Evolutionary conservation across 1,140 invertebrate species (phyloP).

Genomic region (Drosophila neocordata): DNA sequence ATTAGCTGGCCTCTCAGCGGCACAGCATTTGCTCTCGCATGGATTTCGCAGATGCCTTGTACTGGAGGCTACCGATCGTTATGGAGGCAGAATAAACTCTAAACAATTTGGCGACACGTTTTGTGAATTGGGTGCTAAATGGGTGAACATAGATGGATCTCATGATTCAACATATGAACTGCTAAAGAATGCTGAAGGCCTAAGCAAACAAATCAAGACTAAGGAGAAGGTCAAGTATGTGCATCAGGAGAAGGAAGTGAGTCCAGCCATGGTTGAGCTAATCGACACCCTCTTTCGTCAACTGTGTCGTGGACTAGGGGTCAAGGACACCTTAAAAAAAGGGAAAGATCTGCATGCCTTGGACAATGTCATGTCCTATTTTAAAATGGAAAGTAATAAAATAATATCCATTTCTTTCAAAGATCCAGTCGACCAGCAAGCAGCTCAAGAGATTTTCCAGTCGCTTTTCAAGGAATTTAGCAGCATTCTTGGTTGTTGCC

Average conservation of each 20-base stretch:
- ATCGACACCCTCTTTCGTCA: constrained; percentile 67
- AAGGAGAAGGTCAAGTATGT: constrained; percentile 44
- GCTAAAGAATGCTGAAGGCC: constrained; percentile 57
- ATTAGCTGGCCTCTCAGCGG: constrained; percentile 90
- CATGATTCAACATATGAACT: constrained; percentile 73
- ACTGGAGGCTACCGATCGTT: constrained; percentile 90
- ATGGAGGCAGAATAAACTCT: constrained; percentile 89
- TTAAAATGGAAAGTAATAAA: constrained; percentile 65
- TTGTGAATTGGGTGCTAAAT: constrained; percentile 88
- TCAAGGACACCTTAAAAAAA: constrained; percentile 52
- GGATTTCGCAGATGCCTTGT: constrained; percentile 88
- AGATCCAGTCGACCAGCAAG: constrained; percentile 44
- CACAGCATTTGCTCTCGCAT: constrained; percentile 87
- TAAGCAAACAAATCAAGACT: constrained; percentile 60
- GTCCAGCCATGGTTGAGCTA: constrained; percentile 54
- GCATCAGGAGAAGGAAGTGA: constrained; percentile 28
- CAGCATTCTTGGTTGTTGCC: constrained; percentile 67
- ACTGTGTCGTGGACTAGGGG: constrained; percentile 63
- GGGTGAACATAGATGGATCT: constrained; percentile 68
- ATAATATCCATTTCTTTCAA: constrained; percentile 44
- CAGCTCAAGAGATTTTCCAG: constrained; percentile 71
- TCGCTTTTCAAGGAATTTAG: constrained; percentile 76
- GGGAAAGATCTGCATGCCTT: constrained; percentile 59
- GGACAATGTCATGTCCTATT: constrained; percentile 74
- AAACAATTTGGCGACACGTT: constrained; percentile 89